Evolutionary conservation across 2,888 invertebrate species (phyloP).

Genomic region (Tipula vernalis): DNA sequence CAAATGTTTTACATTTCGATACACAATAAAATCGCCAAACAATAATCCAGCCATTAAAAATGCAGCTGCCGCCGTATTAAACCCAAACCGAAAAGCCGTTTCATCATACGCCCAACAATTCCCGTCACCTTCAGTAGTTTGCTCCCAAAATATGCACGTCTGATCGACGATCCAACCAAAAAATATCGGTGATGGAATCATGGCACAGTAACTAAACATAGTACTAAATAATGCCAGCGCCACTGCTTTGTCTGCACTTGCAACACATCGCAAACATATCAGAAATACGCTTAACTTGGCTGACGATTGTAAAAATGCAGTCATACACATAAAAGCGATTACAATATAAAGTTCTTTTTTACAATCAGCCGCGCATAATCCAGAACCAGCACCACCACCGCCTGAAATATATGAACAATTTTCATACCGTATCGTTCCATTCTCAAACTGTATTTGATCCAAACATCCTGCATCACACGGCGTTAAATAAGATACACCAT

Average conservation of each 20-base stretch:
- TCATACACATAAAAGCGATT: background rate
- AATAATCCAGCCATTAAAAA: background rate
- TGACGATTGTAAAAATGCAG: background rate
- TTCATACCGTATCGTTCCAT: background rate
- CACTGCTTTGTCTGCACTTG: background rate
- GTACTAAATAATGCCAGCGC: background rate
- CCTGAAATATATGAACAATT: background rate
- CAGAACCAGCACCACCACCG: background rate
- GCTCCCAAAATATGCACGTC: background rate
- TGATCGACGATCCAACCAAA: slow-evolving; percentile 6
- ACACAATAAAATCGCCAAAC: background rate
- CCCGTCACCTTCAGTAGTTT: background rate
- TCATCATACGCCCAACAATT: background rate
- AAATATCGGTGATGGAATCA: background rate
- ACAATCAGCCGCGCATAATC: background rate
- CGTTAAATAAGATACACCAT: background rate
- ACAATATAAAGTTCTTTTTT: background rate
- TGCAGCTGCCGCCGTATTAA: background rate
- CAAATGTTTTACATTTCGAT: background rate
- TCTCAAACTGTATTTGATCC: background rate
- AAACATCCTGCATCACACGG: background rate
- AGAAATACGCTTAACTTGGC: background rate
- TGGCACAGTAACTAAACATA: background rate
- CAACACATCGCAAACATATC: background rate
- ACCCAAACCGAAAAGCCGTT: background rate